Conservation (phyloP, 2,797 vertebrate species). For the Vespertilio murinus region DNA sequence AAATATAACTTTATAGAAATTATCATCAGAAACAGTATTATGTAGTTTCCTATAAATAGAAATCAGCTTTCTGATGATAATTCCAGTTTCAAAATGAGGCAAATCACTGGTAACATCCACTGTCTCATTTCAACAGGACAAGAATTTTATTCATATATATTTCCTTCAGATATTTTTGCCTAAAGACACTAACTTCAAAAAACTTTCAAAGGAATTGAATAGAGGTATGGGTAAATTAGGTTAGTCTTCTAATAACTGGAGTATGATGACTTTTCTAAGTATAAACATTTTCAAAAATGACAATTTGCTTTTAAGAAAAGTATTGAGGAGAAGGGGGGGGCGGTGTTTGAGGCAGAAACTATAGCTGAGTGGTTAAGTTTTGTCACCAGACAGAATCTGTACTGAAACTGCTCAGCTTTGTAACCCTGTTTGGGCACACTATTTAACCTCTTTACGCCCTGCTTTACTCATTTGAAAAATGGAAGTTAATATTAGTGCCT, state of each 20-base stretch:
- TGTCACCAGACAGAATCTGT: neutral
- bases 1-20: constrained; percentile 66
- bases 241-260: constrained; percentile 61
- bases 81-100: constrained; percentile 74
- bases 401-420: constrained; percentile 50
- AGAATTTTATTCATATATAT: constrained; percentile 69
- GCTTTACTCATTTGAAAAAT: constrained; percentile 45
- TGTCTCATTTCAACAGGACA: constrained; percentile 78
- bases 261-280: constrained; percentile 41
- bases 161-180: constrained; percentile 79
- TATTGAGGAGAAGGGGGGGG: neutral
- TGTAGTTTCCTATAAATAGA: constrained; percentile 59
- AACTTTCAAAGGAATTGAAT: constrained; percentile 68
- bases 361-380: constrained; percentile 6
- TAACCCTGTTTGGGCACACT: neutral
- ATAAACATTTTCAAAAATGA: constrained; percentile 39
- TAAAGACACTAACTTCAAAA: constrained; percentile 78
- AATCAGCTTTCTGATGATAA: constrained; percentile 62
- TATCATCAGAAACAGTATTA: constrained; percentile 71
- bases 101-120: constrained; percentile 74
- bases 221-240: constrained; percentile 61
- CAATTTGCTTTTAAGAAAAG: constrained; percentile 15
- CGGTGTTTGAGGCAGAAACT: neutral
- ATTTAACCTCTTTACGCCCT: constrained; percentile 21
- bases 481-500: neutral